phyloP scores from a whole-genome alignment of 2,888 invertebrate species.

The Eupithecia tripunctaria region DNA sequence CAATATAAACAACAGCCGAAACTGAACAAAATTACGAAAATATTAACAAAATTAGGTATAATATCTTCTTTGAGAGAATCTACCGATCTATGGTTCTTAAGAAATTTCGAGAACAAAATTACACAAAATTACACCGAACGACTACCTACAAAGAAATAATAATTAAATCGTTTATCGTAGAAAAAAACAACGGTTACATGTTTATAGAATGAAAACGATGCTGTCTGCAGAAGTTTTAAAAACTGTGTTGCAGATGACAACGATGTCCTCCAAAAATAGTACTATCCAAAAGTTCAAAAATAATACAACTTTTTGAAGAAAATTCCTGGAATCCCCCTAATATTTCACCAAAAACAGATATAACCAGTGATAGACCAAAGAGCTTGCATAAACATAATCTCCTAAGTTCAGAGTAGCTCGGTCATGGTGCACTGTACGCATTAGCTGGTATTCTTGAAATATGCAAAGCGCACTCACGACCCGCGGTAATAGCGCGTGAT shows the following conservation, averaged over 20 bases:
- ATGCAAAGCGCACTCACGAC: conserved; percentile 82
- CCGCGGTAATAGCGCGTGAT: conserved; percentile 77
- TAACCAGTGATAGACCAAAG: not conserved
- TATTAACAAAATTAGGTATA: not conserved
- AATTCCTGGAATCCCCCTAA: not conserved
- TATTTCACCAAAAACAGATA: not conserved
- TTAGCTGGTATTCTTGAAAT: conserved; percentile 76
- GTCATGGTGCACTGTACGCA: conserved; percentile 60
- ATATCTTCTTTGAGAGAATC: not conserved
- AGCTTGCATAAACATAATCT: not conserved
- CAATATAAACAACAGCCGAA: not conserved
- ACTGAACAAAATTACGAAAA: not conserved
- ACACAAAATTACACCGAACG: not conserved
- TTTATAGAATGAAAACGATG: too few species aligned
- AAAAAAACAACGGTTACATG: too few species aligned
- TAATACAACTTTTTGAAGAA: too few species aligned
- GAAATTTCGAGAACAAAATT: not conserved
- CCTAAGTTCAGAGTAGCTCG: conserved; percentile 39
- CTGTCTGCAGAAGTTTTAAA: too few species aligned
- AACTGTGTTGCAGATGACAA: too few species aligned
- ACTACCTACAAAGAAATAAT: not conserved
- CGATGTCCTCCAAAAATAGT: too few species aligned
- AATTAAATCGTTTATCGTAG: too few species aligned
- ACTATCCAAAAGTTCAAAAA: too few species aligned
- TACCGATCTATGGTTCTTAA: not conserved